Evolutionary conservation across 1,140 invertebrate genomes (phyloP).

Genomic region (Scylla paramamosain): DNA sequence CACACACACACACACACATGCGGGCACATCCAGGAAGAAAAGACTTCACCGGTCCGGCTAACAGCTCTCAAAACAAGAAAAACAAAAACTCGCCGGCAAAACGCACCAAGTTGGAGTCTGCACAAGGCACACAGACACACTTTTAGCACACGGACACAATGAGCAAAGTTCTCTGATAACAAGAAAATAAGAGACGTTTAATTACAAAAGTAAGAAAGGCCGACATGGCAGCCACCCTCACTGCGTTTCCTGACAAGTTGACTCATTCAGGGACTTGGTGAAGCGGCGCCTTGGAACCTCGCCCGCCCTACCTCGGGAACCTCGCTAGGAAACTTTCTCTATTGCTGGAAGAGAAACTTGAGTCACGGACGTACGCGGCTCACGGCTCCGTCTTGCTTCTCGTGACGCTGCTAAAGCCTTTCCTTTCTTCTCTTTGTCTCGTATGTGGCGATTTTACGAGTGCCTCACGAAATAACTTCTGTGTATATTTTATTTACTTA

Average conservation of each 20-base stretch:
- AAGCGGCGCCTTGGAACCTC: background rate
- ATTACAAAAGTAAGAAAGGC: conserved; percentile 15
- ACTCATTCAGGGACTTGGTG: background rate
- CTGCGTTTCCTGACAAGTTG: background rate
- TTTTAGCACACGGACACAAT: background rate
- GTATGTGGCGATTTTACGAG: no score
- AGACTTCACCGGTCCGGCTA: background rate
- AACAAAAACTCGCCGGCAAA: background rate
- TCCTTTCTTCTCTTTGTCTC: no score
- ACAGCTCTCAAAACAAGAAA: background rate
- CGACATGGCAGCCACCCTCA: background rate
- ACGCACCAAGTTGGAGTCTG: background rate
- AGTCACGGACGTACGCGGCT: no score
- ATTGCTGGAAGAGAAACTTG: no score
- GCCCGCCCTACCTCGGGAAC: background rate
- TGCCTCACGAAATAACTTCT: no score
- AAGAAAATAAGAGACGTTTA: conserved; percentile 38
- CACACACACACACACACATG: background rate
- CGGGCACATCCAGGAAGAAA: background rate
- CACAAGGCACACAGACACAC: background rate
- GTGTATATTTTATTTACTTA: no score
- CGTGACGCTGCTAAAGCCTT: no score
- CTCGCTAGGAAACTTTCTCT: no score
- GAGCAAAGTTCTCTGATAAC: conserved; percentile 9
- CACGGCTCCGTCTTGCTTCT: no score